Base-by-base conservation (phyloP, 1,140 invertebrate genomes). In the Brachionus rotundiformis region DNA sequence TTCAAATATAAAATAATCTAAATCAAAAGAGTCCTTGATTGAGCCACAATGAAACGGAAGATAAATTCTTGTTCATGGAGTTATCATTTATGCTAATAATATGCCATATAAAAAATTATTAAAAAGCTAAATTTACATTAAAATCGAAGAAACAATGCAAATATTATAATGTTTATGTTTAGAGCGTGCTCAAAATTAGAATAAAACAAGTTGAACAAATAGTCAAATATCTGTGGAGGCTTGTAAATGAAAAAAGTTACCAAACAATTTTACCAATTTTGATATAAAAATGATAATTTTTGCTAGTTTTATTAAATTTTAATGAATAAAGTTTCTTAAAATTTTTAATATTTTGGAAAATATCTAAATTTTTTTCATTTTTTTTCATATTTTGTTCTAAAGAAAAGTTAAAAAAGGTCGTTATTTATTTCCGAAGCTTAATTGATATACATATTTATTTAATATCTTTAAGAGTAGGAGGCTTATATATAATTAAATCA, bases 1-100 rank as follows among this genome's bases (percentile, higher is more conserved):
- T 73, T 44, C 10, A 73, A 44, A 73, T 44, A 25, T 54, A 54
- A 54, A 54, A 54, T 54, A 54, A 54, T 54, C 47, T 54, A 54
- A 54, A 54, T 54, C 47, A 54, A 54, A 54, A 54, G n/a, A 54
- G 47, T 54, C 16, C 47, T 54, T 54, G 47, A 54, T 54, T 54
- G 47, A 54, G 47, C 8, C 47, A 54, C 47, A 54, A 25, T 54
- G 0, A 54, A 54, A 54, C 47, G 47, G 47, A 54, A 54, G 47
- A 54, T 54, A 54, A 54, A 54, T 54, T 54, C 19, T 54, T 54
- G 47, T 19, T 54, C 47, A 54, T 54, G 19, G 47, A 54, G 47
- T 54, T 54, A 54, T 54, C 47, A 25, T 54, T 54, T 54, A 54
- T 54, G 47, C 47, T 54, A 54, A 54, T 54, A 54, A 54, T 54